Evolutionary conservation across 2,113 vertebrate species (phyloP), one percentile per base, ranked within the genome.

Genomic region (Clinocottus analis): DNA sequence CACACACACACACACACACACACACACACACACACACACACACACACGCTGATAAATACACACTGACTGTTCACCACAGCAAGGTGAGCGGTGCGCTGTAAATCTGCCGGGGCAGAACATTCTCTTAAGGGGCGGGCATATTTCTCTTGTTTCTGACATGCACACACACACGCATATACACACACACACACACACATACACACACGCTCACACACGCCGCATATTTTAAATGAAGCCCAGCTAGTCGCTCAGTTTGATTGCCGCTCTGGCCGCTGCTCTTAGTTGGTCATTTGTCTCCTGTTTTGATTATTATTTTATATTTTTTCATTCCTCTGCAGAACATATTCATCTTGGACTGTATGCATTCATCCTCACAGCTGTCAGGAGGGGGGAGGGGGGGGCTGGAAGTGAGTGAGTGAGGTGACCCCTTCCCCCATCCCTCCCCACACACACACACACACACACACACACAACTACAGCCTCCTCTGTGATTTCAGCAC

Each of bases 41-140:
- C 39, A 65, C 45, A 76, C 59, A 69, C 74, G 31, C 58, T 27
- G 45, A 59, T 77, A 80, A 51, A 62, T 59, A 55, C 61, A 70
- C 80, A 65, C 60, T 76, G 76, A 79, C 47, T 91, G 88, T 88
- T 91, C 77, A 81, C 82, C 72, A 89, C 75, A 84, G 85, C 74
- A 80, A 89, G 89, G 89, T 89, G 89, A 91, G 84, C 14, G 21
- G 56, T 37, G 12, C 81, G 51, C 72, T 79, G 85, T 91, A 91
- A 90, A 92, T 91, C 89, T 87, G 72, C 80, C 85, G 81, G 77
- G 80, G 87, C 73, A 79, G 80, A 85, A 86, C 82, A 59, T 81
- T 78, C 84, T 84, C 80, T 75, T 59, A 76, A 73, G 80, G 67
- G 67, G 55, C 9, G 53, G 66, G 71, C 16, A 47, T 67, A 85